Evolutionary conservation across 2,797 vertebrate species (phyloP).

Genomic region (Pipistrellus pipistrellus): DNA sequence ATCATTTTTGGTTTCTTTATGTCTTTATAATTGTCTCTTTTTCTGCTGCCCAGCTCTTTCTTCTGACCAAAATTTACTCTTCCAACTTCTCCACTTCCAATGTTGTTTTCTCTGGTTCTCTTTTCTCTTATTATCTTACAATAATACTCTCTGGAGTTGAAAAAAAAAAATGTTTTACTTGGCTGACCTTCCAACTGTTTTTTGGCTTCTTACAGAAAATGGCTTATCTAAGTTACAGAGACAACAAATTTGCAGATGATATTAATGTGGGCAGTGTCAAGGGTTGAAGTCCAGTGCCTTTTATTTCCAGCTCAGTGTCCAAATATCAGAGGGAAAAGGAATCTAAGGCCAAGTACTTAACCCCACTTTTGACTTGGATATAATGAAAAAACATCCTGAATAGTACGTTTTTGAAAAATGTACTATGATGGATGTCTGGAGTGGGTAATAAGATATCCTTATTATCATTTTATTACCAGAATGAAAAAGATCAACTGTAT

Average conservation of each 20-base stretch:
- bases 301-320: conserved; percentile 31
- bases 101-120: not conserved
- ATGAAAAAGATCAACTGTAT: conserved; percentile 79
- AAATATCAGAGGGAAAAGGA: conserved; percentile 20
- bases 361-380: conserved; percentile 31
- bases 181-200: not conserved
- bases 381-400: conserved; percentile 42
- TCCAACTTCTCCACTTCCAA: not conserved
- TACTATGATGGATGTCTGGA: conserved; percentile 71
- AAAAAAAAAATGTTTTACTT: conserved; percentile 1
- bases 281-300: conserved; percentile 43
- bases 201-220: not conserved
- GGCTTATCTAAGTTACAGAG: not conserved
- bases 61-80: not conserved
- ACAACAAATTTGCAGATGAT: not conserved
- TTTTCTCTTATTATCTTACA: not conserved
- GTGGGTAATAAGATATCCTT: conserved; percentile 68
- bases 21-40: not conserved
- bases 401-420: conserved; percentile 60
- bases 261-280: conserved; percentile 19
- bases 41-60: not conserved
- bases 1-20: conserved; percentile 25
- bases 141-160: not conserved
- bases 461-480: conserved; percentile 76
- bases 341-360: conserved; percentile 13